Evolutionary conservation across 30 jellyfish, hydroid and myxozoan species (phyloP).

Genomic region (Chrysaora quinquecirrha): DNA sequence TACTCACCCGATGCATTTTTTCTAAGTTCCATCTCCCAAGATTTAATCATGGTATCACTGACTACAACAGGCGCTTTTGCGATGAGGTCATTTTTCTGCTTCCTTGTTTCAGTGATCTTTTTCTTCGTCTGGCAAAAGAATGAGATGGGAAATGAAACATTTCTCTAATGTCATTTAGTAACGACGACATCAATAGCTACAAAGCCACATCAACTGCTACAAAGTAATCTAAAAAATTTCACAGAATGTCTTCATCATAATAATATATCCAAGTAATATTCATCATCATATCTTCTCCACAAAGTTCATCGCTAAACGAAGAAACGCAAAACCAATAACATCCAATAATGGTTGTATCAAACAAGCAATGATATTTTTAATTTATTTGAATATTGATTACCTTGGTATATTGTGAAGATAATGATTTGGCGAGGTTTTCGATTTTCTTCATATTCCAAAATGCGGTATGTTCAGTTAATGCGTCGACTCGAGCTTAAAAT

Average conservation of each 20-base stretch:
- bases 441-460: slow-evolving; percentile 52
- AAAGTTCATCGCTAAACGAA: not conserved
- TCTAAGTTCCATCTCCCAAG: not conserved
- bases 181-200: no score
- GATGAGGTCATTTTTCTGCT: not conserved
- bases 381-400: slow-evolving; percentile 10
- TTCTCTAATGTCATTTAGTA: no score
- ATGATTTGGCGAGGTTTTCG: slow-evolving; percentile 38
- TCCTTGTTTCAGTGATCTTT: not conserved
- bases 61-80: not conserved
- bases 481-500: slow-evolving; percentile 31
- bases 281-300: not conserved
- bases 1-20: not conserved
- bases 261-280: not conserved
- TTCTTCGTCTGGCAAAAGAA: not conserved
- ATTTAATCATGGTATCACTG: not conserved
- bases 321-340: not conserved
- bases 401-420: slow-evolving; percentile 42
- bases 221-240: no score
- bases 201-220: no score
- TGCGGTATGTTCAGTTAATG: slow-evolving; percentile 59
- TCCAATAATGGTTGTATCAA: not conserved
- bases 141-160: not conserved
- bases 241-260: not conserved
- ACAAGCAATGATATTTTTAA: not conserved